Evolutionary conservation across 1,140 invertebrate species (phyloP).

Genomic region (Brachionus paranguensis): DNA sequence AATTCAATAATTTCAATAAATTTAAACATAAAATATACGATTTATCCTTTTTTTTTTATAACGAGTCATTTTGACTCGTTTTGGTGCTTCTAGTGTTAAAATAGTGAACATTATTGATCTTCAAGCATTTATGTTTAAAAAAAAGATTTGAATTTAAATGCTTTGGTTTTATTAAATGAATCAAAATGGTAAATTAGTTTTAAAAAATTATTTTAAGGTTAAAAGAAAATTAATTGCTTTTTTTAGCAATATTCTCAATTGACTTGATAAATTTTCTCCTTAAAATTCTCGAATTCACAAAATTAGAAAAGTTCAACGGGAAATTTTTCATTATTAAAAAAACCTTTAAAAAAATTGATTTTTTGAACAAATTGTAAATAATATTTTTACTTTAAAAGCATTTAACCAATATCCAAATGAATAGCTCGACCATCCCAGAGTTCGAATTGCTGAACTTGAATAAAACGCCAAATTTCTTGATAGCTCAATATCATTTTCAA

Average conservation of each 20-base stretch:
- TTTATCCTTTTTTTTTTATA: no score
- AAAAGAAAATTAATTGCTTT: background rate
- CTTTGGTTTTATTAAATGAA: background rate
- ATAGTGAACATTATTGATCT: no score
- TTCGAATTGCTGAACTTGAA: background rate
- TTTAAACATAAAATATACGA: no score
- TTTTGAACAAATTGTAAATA: background rate
- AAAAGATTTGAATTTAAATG: background rate
- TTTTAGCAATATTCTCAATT: background rate
- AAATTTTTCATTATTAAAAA: background rate
- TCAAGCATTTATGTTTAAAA: no score
- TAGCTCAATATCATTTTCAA: background rate
- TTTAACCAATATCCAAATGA: constrained; percentile 21
- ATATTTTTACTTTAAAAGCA: background rate
- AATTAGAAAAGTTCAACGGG: background rate
- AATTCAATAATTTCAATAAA: no score
- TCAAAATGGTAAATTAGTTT: background rate
- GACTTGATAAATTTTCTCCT: background rate
- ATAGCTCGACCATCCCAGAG: background rate
- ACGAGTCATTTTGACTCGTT: no score
- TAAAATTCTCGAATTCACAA: background rate
- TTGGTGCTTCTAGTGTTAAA: no score
- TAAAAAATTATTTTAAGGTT: background rate
- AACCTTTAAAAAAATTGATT: background rate
- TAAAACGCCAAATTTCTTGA: background rate